Conservation (phyloP, 2,797 vertebrate genomes). For the Paratrypauchen microcephalus region DNA sequence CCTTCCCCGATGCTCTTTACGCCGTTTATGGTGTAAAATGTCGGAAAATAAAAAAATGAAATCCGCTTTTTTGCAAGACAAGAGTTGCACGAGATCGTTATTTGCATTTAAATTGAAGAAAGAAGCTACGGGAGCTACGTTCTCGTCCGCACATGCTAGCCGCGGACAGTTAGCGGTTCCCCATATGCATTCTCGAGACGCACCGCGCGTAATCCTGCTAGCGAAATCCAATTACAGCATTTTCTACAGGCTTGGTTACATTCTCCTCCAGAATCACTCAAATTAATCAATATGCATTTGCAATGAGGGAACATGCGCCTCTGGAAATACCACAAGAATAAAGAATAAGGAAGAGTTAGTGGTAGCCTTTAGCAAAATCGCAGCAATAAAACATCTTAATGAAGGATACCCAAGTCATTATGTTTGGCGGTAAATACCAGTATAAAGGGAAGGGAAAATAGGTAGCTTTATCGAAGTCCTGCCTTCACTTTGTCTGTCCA, state of each 20-base stretch:
- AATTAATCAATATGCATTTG: conserved; percentile 70
- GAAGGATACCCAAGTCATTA: conserved; percentile 10
- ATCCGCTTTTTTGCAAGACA: background rate
- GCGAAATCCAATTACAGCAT: conserved; percentile 73
- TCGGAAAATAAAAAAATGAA: conserved; percentile 1
- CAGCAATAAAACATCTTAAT: conserved; percentile 7
- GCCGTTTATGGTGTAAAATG: background rate
- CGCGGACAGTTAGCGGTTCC: conserved; percentile 35
- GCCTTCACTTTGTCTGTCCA: background rate
- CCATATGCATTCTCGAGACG: conserved; percentile 51
- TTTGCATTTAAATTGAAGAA: conserved; percentile 16
- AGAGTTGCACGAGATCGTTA: background rate
- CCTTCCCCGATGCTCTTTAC: background rate
- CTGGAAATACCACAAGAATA: conserved; percentile 46
- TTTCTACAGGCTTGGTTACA: conserved; percentile 67
- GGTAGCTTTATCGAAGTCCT: background rate
- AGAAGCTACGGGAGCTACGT: background rate
- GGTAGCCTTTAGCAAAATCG: conserved; percentile 10
- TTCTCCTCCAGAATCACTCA: conserved; percentile 68
- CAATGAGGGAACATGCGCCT: conserved; percentile 39
- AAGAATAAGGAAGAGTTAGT: conserved; percentile 7
- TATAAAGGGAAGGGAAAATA: background rate
- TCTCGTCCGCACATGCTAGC: conserved; percentile 20
- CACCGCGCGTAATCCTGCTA: conserved; percentile 56
- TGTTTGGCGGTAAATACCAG: conserved; percentile 23